Evolutionary conservation across 2,888 invertebrate genomes (phyloP).

Genomic region (Thera britannica): DNA sequence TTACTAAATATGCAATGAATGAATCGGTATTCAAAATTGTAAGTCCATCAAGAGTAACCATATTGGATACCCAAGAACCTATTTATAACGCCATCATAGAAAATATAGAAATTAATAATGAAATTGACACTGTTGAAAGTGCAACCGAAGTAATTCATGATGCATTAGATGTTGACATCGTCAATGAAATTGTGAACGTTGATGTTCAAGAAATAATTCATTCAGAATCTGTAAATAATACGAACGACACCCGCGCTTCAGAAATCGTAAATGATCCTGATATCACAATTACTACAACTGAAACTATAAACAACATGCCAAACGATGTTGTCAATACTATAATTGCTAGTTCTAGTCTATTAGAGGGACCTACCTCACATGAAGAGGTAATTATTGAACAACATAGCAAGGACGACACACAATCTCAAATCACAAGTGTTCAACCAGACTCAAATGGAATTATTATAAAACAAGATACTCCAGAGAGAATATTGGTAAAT

Average conservation of each 20-base stretch:
- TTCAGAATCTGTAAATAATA: constrained; percentile 9
- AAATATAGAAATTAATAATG: constrained; percentile 43
- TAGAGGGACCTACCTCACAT: not conserved
- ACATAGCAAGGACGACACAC: not conserved
- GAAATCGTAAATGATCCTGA: constrained; percentile 3
- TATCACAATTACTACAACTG: not conserved
- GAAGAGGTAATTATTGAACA: not conserved
- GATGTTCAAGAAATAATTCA: constrained; percentile 18
- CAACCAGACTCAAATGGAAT: constrained; percentile 19
- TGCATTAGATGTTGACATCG: constrained; percentile 6
- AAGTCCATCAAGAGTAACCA: constrained; percentile 51
- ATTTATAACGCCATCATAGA: constrained; percentile 57
- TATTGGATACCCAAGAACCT: constrained; percentile 54
- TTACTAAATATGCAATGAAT: constrained; percentile 51
- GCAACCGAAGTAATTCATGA: constrained; percentile 21
- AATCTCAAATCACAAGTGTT: constrained; percentile 5
- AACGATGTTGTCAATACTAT: not conserved
- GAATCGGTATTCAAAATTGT: constrained; percentile 48
- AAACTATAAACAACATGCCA: not conserved
- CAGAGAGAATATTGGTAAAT: constrained; percentile 34
- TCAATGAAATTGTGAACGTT: constrained; percentile 8
- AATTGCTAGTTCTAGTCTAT: not conserved
- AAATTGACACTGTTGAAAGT: constrained; percentile 22
- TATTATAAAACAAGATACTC: constrained; percentile 21
- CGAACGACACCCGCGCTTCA: constrained; percentile 1